These are phyloP conservation scores for Eufriesea mexicana DNA, from an alignment of 1,140 invertebrate species.

Conservation along the genomic window DNA sequence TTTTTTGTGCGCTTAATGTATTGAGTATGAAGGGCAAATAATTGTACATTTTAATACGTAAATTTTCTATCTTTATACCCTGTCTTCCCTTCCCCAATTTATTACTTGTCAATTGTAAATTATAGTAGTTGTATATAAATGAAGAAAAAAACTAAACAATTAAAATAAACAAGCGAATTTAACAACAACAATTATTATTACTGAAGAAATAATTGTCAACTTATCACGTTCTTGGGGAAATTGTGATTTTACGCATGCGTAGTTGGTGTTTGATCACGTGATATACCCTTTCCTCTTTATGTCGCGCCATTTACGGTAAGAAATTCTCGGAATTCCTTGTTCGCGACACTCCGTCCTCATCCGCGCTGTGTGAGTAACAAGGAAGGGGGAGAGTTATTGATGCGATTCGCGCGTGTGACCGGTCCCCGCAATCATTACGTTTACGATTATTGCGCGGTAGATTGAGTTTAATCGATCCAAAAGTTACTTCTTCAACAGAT, in stretches of 20 bases:
- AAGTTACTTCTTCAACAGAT: slow-evolving; percentile 10
- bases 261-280: slow-evolving; percentile 64
- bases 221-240: slow-evolving; percentile 35
- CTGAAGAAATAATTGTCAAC: background rate
- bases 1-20: slow-evolving; percentile 1
- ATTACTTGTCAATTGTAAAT: background rate
- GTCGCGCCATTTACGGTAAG: slow-evolving; percentile 73
- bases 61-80: background rate
- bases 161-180: background rate
- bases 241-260: slow-evolving; percentile 45
- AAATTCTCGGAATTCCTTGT: slow-evolving; percentile 75
- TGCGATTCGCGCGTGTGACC: slow-evolving; percentile 45
- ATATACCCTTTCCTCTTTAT: slow-evolving; percentile 51
- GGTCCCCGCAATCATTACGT: slow-evolving; percentile 40
- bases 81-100: background rate
- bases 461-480: slow-evolving; percentile 22
- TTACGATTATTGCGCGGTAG: slow-evolving; percentile 44
- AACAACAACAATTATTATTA: background rate
- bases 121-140: background rate
- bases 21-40: background rate
- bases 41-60: background rate
- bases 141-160: too few species aligned
- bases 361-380: slow-evolving; percentile 57
- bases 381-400: slow-evolving; percentile 55
- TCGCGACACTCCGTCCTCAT: slow-evolving; percentile 61